phyloP scores from a whole-genome alignment of 2,797 vertebrate species.

The Graptemys geographica region DNA sequence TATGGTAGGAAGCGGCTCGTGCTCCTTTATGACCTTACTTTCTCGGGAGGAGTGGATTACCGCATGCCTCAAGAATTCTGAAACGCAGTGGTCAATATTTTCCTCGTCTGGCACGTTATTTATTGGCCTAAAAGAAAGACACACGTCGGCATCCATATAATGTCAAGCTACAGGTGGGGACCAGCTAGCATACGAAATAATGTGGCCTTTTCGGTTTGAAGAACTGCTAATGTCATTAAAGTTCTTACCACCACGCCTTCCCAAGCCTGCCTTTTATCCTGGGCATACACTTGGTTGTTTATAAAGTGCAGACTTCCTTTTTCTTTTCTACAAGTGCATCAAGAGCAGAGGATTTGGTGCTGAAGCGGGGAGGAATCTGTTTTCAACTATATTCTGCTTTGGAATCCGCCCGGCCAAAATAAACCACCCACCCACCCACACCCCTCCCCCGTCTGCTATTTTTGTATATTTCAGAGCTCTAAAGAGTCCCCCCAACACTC shows the following conservation, averaged over 20 bases:
- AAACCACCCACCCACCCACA: conserved; percentile 42
- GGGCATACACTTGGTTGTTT: conserved; percentile 68
- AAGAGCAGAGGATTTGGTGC: conserved; percentile 38
- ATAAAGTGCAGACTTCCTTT: conserved; percentile 76
- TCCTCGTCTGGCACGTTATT: conserved; percentile 73
- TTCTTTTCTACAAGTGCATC: conserved; percentile 57
- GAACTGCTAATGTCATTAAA: conserved; percentile 80
- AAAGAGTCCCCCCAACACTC: conserved; percentile 23
- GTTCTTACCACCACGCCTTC: conserved; percentile 75
- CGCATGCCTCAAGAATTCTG: conserved; percentile 70
- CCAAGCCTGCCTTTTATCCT: conserved; percentile 75
- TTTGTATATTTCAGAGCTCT: conserved; percentile 54
- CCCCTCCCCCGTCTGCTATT: conserved; percentile 53
- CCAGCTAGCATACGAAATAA: conserved; percentile 75
- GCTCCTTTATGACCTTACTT: conserved; percentile 71
- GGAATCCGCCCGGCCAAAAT: conserved; percentile 47
- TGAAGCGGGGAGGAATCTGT: conserved; percentile 38
- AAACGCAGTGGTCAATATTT: conserved; percentile 79
- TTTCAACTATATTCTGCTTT: conserved; percentile 61
- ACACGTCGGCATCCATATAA: neutral
- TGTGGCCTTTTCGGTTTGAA: conserved; percentile 75
- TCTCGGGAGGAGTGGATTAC: conserved; percentile 73
- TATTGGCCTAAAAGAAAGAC: conserved; percentile 64
- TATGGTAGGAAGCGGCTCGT: conserved; percentile 29
- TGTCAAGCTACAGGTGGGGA: conserved; percentile 77